Percentiles rank a stretch among this genome's conserved stretches.
Conservation (phyloP, 2,888 invertebrate genomes). For the Cryptocheilus praepositus region DNA sequence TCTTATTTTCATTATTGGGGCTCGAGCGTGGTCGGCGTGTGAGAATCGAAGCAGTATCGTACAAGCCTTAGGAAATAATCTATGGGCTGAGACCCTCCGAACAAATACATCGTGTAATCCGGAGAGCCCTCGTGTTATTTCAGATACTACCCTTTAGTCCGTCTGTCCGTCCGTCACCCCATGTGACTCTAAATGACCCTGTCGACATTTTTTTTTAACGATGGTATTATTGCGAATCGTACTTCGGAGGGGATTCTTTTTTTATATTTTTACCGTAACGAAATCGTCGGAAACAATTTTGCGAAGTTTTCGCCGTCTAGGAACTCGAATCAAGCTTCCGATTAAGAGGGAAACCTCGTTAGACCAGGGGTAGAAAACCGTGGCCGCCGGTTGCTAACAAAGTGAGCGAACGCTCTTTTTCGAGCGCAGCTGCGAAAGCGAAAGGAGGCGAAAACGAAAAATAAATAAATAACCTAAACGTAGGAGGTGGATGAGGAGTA, state of each 20-base stretch:
- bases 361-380: not conserved
- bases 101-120: slow-evolving; percentile 61
- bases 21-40: not conserved
- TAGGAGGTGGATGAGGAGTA: slow-evolving; percentile 4
- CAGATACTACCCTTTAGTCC: slow-evolving; percentile 46
- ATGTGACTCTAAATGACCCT: slow-evolving; percentile 36
- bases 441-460: not conserved
- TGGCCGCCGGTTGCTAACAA: slow-evolving; percentile 5
- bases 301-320: not conserved
- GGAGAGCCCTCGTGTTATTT: slow-evolving; percentile 59
- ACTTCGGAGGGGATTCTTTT: slow-evolving; percentile 25
- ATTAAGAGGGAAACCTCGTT: too few species aligned
- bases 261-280: too few species aligned
- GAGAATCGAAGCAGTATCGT: slow-evolving; percentile 1
- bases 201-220: slow-evolving; percentile 32
- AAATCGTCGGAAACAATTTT: too few species aligned
- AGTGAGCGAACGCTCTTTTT: not conserved
- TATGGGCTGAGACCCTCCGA: slow-evolving; percentile 35
- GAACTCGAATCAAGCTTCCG: slow-evolving; percentile 7
- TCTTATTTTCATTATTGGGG: not conserved
- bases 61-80: not conserved
- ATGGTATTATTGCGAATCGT: slow-evolving; percentile 38
- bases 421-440: not conserved
- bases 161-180: not conserved
- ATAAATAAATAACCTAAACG: slow-evolving; percentile 5